Evolutionary conservation across 37 sponge, comb jelly and placozoan species (phyloP), one percentile per base, ranked within the genome.

Genomic region (Chondrilla cf. caribensis): DNA sequence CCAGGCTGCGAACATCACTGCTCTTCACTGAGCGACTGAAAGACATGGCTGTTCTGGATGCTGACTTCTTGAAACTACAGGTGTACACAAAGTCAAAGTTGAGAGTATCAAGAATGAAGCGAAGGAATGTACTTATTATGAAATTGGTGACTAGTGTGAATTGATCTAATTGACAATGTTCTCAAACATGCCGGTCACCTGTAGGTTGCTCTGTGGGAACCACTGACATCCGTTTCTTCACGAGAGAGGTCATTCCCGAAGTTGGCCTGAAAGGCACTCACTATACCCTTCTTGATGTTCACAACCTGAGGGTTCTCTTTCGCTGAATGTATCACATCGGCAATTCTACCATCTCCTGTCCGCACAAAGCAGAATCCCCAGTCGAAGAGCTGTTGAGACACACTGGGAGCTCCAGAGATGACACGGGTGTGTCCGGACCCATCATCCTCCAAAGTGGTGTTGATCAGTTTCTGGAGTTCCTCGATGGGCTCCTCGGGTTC

Each of bases 271-370:
- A 86, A 86, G 80, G 86, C 81, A 54, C 80, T 60, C 18, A 75
- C 75, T 38, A 86, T 86, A 60, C 60, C 39, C 58, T 80, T 86
- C 81, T 86, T 86, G 42, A 86, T 78, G 59, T 86, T 86, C 39
- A 80, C 72, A 21, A 36, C 86, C 40, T 70, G 55, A 19, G 17
- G 26, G 44, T 25, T 72, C 59, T 81, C 86, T 86, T 32, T 22
- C 14, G 15, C 21, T 38, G 71, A 59, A 36, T 86, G 58, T 9
- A 51, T 21, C 28, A 86, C 81, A 18, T 42, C 58, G 17, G 42
- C 75, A 58, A 86, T 71, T 54, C 43, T 70, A 11, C 86, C 86
- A 71, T 86, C 81, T 33, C 14, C 38, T 24, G 86, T 81, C 47
- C 77, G 84, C 29, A 77, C 62, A 41, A 84, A 84, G 64, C 78